Evolutionary conservation across 2,797 vertebrate genomes (phyloP).

Genomic region (Anolis apletophallus): DNA sequence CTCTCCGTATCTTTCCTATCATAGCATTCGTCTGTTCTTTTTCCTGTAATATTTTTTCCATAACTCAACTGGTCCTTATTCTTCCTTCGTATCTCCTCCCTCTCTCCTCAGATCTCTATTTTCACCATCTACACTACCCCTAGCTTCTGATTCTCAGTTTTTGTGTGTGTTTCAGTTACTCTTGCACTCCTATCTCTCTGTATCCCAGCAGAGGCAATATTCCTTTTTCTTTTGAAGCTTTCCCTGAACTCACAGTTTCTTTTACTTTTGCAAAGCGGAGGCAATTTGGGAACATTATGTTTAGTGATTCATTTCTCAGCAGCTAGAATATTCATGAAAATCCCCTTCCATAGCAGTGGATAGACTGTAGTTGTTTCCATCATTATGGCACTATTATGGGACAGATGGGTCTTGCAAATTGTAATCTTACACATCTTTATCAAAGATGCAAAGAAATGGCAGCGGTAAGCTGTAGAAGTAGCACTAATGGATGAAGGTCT

Average conservation of each 20-base stretch:
- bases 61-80: not conserved
- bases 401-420: not conserved
- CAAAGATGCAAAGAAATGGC: not conserved
- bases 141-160: not conserved
- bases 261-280: not conserved
- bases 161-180: not conserved
- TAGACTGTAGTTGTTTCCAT: not conserved
- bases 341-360: not conserved
- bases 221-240: not conserved
- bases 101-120: not conserved
- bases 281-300: not conserved
- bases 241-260: not conserved
- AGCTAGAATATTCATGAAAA: constrained; percentile 5
- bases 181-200: not conserved
- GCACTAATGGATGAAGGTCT: not conserved
- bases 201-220: not conserved
- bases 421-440: not conserved
- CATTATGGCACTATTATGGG: not conserved
- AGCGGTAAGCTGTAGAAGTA: not conserved
- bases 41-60: not conserved
- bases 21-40: not conserved
- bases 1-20: not conserved
- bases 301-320: not conserved
- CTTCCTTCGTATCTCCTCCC: not conserved
- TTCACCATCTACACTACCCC: not conserved